A percentile compares a stretch with the other conserved stretches of the same genome.
Evolutionary conservation across 2,113 vertebrate species (phyloP).

Genomic region (Centrocercus urophasianus): DNA sequence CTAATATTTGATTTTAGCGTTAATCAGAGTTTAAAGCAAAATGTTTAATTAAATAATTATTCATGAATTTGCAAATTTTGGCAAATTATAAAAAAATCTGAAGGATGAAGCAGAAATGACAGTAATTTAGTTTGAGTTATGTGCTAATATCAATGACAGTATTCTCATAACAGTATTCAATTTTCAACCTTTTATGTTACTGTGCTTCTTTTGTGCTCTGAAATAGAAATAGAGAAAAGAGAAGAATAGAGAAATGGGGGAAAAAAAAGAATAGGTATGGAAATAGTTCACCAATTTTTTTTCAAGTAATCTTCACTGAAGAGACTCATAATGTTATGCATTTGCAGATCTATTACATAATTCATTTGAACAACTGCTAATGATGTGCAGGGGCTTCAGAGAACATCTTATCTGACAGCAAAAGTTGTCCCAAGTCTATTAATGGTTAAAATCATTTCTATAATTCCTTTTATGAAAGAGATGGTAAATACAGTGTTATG

Average conservation of each 20-base stretch:
- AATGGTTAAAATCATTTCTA: not conserved
- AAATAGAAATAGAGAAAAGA: not conserved
- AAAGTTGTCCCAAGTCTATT: conserved; percentile 18
- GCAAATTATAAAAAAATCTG: not conserved
- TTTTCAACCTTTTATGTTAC: conserved; percentile 2
- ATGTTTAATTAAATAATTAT: conserved; percentile 25
- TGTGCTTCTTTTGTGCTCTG: not conserved
- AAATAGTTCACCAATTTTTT: not conserved
- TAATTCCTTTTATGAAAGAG: not conserved
- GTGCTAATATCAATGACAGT: not conserved
- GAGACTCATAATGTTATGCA: not conserved
- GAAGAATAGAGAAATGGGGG: not conserved
- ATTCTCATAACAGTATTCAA: not conserved
- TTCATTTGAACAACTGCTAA: conserved; percentile 7
- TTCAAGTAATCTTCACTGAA: not conserved
- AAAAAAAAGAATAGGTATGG: not conserved
- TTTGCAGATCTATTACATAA: conserved; percentile 33
- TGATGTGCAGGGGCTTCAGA: not conserved
- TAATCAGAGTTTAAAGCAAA: not conserved
- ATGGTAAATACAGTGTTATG: not conserved
- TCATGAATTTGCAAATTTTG: conserved; percentile 14
- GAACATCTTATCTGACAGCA: conserved; percentile 21
- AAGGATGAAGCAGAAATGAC: not conserved
- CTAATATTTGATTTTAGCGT: not conserved
- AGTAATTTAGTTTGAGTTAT: conserved; percentile 14